These are phyloP conservation scores for Steinernema scapterisci DNA, from an alignment of 2,888 invertebrate species.

Conservation along the genomic window DNA sequence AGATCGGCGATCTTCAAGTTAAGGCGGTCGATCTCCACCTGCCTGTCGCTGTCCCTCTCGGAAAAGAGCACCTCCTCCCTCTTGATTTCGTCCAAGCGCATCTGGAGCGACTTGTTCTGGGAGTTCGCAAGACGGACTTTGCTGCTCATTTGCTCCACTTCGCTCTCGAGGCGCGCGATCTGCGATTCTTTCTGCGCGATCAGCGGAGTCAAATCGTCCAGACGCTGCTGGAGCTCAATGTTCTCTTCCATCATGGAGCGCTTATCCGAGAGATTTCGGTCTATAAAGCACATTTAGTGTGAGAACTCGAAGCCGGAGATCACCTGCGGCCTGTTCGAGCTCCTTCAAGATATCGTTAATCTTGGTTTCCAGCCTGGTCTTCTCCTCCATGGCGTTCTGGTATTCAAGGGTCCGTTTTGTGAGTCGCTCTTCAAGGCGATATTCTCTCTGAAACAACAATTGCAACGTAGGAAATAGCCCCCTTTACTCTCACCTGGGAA, in stretches of 20 bases:
- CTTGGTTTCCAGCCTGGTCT: slow-evolving; percentile 36
- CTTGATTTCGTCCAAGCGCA: slow-evolving; percentile 30
- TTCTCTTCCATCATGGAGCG: slow-evolving; percentile 44
- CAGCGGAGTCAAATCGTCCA: slow-evolving; percentile 52
- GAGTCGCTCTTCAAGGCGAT: slow-evolving; percentile 42
- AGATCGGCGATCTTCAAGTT: slow-evolving; percentile 4
- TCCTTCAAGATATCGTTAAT: slow-evolving; percentile 3
- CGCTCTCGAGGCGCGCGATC: slow-evolving; percentile 43
- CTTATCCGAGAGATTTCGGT: slow-evolving; percentile 30
- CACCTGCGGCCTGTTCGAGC: slow-evolving; percentile 38
- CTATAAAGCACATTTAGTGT: neutral
- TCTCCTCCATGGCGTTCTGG: slow-evolving; percentile 35
- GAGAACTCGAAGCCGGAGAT: neutral
- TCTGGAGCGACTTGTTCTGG: neutral
- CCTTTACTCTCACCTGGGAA: slow-evolving; percentile 24
- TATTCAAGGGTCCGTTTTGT: slow-evolving; percentile 41
- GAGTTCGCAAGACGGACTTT: neutral
- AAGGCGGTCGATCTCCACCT: slow-evolving; percentile 28
- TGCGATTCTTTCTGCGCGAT: slow-evolving; percentile 52
- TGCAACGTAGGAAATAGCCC: neutral
- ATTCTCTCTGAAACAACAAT: slow-evolving; percentile 38
- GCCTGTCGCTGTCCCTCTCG: slow-evolving; percentile 24
- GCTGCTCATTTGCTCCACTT: slow-evolving; percentile 33
- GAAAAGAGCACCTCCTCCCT: slow-evolving; percentile 26
- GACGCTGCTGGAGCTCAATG: slow-evolving; percentile 49